Base-by-base conservation (phyloP, 2,113 vertebrate genomes). In the Prunella himalayana region DNA sequence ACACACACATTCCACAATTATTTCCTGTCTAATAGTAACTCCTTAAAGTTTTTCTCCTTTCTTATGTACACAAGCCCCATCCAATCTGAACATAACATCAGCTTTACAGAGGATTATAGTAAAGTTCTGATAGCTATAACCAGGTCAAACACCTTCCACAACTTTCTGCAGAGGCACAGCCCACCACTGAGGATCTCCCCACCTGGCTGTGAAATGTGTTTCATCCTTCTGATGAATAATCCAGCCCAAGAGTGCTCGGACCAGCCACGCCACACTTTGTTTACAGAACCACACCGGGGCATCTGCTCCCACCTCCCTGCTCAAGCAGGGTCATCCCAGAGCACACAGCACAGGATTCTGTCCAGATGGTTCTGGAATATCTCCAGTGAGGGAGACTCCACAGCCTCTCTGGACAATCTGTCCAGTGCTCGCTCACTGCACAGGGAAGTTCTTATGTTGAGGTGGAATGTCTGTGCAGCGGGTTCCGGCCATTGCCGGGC, bases 21-120 rank as follows among this genome's bases (percentile, higher is more conserved):
- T 37, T 53, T 77, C 64, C 54, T 61, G 44, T 25, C 51, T 57
- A 53, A 1, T 3, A 59, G 0, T 6, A 64, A 45, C 24, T 56
- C 28, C 13, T 54, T 35, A 5, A 35, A 50, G 13, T 28, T 65
- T 39, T 92, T 64, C 54, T 64, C 15, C 10, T 7, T 2, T 73
- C n/a, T 66, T 6, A 45, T 76, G 85, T 13, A 37, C 9, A 18
- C 0, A 1, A 92, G 28, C 9, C 0, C 4, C 28, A 72, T 33
- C 28, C 41, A 21, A 5, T 18, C 35, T 7, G 53, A 69, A 28
- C 6, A 6, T 3, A 17, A 7, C 1, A 20, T 11, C 37, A 68
- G 10, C 12, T 2, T 50, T 0, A 21, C 7, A 5, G 5, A 56
- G 15, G 35, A 12, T 13, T 50, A 7, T 6, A 66, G 37, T 6